Conservation (phyloP, 1,140 invertebrate species). For the Kradibia gibbosae region DNA sequence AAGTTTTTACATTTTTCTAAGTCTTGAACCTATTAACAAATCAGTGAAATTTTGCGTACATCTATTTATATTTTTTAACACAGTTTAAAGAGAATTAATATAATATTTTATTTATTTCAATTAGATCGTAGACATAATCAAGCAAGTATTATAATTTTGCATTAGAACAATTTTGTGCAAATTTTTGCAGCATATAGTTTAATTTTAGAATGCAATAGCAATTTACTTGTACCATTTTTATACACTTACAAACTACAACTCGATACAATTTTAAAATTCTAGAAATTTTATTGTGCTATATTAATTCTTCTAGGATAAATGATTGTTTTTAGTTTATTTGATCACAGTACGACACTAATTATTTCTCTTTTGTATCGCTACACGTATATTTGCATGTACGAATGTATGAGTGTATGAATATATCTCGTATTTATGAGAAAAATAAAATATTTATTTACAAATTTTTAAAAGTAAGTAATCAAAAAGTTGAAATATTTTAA, state of each 20-base stretch:
- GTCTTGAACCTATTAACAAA: constrained; percentile 24
- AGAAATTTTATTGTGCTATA: constrained; percentile 16
- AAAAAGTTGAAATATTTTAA: constrained; percentile 37
- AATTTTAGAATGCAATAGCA: constrained; percentile 11
- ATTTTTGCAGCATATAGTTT: constrained; percentile 28
- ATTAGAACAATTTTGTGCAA: constrained; percentile 30
- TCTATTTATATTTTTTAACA: constrained; percentile 20
- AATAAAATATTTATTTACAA: constrained; percentile 26
- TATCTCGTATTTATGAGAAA: neutral
- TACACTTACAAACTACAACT: neutral
- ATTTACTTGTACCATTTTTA: neutral
- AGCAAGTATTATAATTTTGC: constrained; percentile 8
- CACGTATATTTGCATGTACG: neutral
- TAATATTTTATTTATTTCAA: constrained; percentile 8
- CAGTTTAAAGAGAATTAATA: constrained; percentile 24
- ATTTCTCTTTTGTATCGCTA: constrained; percentile 13
- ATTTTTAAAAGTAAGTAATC: constrained; percentile 32
- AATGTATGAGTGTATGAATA: neutral
- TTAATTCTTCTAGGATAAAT: constrained; percentile 3
- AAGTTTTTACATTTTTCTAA: constrained; percentile 33
- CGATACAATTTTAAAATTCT: constrained; percentile 19
- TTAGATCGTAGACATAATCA: neutral
- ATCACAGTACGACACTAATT: constrained; percentile 49
- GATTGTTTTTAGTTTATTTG: constrained; percentile 33
- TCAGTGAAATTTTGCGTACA: constrained; percentile 30